A percentile compares a stretch with the other conserved stretches of the same genome.
Conservation (phyloP, 2,888 invertebrate genomes). For the Vanessa cardui region DNA sequence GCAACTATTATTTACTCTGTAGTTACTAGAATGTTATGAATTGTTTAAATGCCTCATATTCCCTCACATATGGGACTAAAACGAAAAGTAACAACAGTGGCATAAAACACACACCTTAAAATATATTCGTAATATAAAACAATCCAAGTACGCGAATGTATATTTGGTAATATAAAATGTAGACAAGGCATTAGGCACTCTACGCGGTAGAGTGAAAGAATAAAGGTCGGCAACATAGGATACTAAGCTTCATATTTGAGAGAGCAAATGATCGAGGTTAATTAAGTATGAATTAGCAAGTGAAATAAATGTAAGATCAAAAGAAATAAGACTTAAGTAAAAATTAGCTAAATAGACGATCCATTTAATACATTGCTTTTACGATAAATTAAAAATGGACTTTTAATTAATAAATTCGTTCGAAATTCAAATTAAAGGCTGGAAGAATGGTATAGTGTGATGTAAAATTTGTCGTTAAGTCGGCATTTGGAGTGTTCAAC, state of each 20-base stretch:
- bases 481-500: neutral
- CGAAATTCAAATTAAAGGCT: conserved; percentile 5
- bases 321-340: conserved; percentile 19
- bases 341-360: conserved; percentile 20
- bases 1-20: no score
- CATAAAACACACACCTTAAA: no score
- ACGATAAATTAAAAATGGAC: neutral
- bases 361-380: conserved; percentile 5
- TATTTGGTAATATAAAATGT: neutral
- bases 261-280: conserved; percentile 8
- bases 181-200: neutral
- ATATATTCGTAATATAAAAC: no score
- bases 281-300: conserved; percentile 25
- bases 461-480: neutral
- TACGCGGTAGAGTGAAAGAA: conserved; percentile 5
- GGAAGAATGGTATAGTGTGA: neutral
- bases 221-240: conserved; percentile 14
- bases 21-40: no score
- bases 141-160: no score
- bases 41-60: no score
- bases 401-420: conserved; percentile 16
- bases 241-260: conserved; percentile 15
- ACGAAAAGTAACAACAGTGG: no score
- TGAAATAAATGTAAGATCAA: conserved; percentile 18
- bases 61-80: no score